phyloP scores from a whole-genome alignment of 2,113 vertebrate species.

The Ceyx cyanopectus region DNA sequence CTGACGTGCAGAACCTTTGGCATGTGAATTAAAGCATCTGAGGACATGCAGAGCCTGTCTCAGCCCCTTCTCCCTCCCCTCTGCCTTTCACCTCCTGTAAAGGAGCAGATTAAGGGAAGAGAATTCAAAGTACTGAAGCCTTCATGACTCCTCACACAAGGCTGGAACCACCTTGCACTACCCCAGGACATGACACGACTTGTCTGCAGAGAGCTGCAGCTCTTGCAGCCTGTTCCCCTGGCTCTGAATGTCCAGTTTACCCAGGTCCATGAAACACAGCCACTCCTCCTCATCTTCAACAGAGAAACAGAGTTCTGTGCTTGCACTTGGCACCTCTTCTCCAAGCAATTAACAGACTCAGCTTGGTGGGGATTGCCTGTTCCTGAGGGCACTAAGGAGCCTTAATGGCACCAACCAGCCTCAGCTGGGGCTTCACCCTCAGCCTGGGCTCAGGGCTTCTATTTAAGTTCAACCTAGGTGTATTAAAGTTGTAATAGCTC shows the following conservation, averaged over 20 bases:
- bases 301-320: no score
- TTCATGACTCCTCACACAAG: background rate
- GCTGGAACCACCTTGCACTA: background rate
- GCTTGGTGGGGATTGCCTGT: background rate
- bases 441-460: background rate
- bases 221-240: background rate
- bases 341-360: background rate
- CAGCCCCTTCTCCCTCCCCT: background rate
- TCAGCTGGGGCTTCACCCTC: background rate
- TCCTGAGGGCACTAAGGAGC: background rate
- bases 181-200: background rate
- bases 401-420: background rate
- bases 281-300: no score
- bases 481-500: accelerated
- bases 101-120: background rate
- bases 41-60: background rate
- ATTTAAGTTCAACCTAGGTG: background rate
- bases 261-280: background rate
- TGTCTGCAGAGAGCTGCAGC: background rate
- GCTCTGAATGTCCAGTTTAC: accelerated
- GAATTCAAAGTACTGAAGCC: background rate
- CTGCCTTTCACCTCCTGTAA: background rate
- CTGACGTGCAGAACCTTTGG: background rate
- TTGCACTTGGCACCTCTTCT: background rate
- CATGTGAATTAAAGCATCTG: background rate